Conservation (phyloP, 2,888 invertebrate species). For the Spisula subtruncata region DNA sequence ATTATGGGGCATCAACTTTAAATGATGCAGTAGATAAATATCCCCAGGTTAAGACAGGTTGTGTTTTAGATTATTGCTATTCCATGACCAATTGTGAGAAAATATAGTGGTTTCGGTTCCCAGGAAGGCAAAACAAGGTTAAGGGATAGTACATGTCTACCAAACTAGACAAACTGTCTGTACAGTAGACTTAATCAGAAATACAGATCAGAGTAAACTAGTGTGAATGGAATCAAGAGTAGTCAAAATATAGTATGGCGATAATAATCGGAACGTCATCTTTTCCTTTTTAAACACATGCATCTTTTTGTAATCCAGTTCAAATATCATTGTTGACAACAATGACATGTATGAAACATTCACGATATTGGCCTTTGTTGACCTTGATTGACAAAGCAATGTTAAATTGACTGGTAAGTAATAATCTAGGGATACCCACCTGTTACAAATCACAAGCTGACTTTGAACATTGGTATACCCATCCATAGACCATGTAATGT, state of each 20-base stretch:
- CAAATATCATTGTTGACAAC: too few species aligned
- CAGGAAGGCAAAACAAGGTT: not conserved
- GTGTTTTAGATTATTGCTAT: not conserved
- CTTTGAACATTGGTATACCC: too few species aligned
- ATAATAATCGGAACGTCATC: not conserved
- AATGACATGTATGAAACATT: too few species aligned
- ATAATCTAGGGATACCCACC: too few species aligned
- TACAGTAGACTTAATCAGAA: not conserved
- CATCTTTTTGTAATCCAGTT: too few species aligned
- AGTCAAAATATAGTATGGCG: not conserved
- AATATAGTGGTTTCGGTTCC: not conserved
- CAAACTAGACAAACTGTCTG: constrained; percentile 1
- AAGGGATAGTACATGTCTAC: not conserved
- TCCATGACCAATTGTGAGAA: constrained; percentile 2
- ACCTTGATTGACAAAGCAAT: too few species aligned
- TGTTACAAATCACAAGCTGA: too few species aligned
- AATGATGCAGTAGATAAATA: not conserved
- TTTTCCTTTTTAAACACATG: too few species aligned
- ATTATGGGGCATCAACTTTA: not conserved
- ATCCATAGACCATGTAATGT: too few species aligned
- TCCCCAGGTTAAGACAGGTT: not conserved
- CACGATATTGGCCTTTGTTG: too few species aligned
- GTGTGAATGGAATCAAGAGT: not conserved
- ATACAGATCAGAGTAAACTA: not conserved
- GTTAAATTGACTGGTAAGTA: too few species aligned